Base-by-base conservation (phyloP, 2,888 invertebrate species). In the Endomychus coccineus region DNA sequence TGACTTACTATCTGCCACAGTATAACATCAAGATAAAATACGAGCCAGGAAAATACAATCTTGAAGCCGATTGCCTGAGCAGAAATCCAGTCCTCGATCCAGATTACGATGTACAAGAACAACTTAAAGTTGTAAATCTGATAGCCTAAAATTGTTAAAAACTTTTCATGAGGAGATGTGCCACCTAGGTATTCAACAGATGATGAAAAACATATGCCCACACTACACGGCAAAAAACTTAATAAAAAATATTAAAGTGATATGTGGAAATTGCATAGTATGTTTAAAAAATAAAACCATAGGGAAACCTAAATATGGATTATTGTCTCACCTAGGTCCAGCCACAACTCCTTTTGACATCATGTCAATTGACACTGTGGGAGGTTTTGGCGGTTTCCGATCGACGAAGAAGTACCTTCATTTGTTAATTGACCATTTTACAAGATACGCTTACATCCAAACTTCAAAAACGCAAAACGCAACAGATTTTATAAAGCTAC, bases 321-420 rank as follows among this genome's bases (percentile, higher is more conserved):
- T 15, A 3, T 7, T 28, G 10, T 14, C 16, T 2, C n/a, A 16
- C 2, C 3, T 28, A 5, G 28, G 28, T 4, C 15, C 28, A 13
- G 28, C 28, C 3, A 14, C 9, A 16, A 3, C 4, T 2, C 16
- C 28, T 4, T 28, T 15, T 15, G 16, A 28, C 14, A 28, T 28
- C 4, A 15, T 14, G 2, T 15, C 28, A 13, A 52, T 52, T 38
- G 57, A 57, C 33, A 52, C 54, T 6, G 49, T 58, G 11, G 55
- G 56, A 13, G 52, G 55, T 10, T 57, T 58, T 45, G 55, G 53
- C 11, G 51, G 56, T 15, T 47, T 43, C 24, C 30, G 55, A 15
- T 58, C 55, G 48, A 48, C 58, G 36, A 56, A 55, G 41, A 52
- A 29, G 46, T 56, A 55, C 27, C 9, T 56, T n/a, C 55, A 58